Evolutionary conservation across 1,140 invertebrate species (phyloP).

Genomic region (Chrysomallon squamiferum): DNA sequence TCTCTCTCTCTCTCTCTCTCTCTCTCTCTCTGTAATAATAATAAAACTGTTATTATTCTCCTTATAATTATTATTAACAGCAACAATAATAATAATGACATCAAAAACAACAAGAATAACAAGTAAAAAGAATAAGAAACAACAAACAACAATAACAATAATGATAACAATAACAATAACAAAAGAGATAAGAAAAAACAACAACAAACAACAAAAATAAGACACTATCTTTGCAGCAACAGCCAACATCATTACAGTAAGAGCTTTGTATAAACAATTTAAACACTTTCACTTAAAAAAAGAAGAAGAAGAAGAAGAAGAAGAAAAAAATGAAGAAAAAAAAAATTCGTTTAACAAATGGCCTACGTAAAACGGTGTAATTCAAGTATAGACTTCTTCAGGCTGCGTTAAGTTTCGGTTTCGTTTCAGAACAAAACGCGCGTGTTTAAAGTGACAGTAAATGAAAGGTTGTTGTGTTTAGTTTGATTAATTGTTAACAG

Average conservation of each 20-base stretch:
- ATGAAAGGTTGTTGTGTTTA: too few species aligned
- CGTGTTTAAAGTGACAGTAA: too few species aligned
- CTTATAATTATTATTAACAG: background rate
- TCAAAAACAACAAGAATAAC: background rate
- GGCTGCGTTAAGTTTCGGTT: too few species aligned
- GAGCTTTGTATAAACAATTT: background rate
- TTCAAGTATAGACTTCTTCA: too few species aligned
- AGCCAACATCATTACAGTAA: background rate
- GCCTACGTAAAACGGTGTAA: too few species aligned
- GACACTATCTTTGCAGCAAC: background rate
- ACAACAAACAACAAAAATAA: too few species aligned
- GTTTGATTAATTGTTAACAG: background rate
- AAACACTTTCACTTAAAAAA: background rate
- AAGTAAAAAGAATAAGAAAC: background rate
- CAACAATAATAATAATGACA: background rate
- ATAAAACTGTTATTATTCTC: background rate
- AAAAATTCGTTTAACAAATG: too few species aligned
- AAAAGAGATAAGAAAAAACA: background rate
- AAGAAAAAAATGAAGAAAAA: background rate
- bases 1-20: conserved; percentile 8
- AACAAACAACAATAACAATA: background rate
- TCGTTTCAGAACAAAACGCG: too few species aligned
- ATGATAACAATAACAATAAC: background rate
- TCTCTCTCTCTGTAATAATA: background rate
- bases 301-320: background rate